Conservation (phyloP, 2,888 invertebrate genomes). For the Oasisia sp. region DNA sequence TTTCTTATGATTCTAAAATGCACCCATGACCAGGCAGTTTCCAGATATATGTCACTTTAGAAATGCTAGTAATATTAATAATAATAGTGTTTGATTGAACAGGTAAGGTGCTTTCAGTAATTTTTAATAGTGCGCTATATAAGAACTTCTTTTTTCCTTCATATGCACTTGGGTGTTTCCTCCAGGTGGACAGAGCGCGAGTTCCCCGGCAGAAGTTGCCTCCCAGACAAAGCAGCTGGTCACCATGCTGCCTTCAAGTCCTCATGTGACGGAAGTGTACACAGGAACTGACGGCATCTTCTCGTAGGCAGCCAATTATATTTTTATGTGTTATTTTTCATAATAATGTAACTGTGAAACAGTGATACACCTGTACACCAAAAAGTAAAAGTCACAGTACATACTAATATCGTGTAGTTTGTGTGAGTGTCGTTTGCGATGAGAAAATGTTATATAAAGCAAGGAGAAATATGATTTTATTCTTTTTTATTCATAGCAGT, state of each 20-base stretch:
- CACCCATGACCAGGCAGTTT: no score
- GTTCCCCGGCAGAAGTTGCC: constrained; percentile 82
- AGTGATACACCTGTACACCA: no score
- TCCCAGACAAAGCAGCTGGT: constrained; percentile 81
- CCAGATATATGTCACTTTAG: no score
- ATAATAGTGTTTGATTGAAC: neutral
- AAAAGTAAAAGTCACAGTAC: no score
- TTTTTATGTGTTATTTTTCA: neutral
- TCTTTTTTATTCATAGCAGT: neutral
- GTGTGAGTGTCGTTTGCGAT: no score
- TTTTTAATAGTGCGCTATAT: no score
- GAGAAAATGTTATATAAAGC: no score
- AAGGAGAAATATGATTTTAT: neutral
- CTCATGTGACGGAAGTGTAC: constrained; percentile 86
- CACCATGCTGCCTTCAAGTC: constrained; percentile 94
- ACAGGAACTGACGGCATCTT: constrained; percentile 72
- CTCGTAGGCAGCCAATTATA: constrained; percentile 64
- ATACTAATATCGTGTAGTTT: no score
- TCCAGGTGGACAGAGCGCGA: constrained; percentile 78
- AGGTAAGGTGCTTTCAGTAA: neutral
- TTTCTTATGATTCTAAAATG: no score
- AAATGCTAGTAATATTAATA: no score
- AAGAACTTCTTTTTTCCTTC: no score
- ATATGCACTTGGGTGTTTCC: no score
- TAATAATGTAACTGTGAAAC: neutral